Percentiles rank a stretch among this genome's conserved stretches.
phyloP scores from a whole-genome alignment of 2,888 invertebrate species.

The Mythimna impura region DNA sequence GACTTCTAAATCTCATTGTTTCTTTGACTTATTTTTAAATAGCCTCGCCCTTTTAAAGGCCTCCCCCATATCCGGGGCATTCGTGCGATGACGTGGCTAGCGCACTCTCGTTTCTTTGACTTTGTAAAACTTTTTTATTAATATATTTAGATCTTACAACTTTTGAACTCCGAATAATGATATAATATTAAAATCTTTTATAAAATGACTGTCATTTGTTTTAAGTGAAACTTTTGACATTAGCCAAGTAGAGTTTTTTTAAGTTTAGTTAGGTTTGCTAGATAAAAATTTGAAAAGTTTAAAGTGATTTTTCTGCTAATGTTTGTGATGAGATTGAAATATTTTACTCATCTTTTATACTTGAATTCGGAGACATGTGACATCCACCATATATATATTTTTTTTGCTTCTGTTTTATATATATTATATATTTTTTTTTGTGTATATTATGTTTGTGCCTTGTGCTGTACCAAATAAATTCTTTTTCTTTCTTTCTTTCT shows the following conservation, averaged over 20 bases:
- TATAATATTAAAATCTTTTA: background rate
- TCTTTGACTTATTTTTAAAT: constrained; percentile 26
- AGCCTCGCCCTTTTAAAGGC: background rate
- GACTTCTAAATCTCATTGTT: constrained; percentile 46
- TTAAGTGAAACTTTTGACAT: constrained; percentile 24
- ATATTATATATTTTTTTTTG: too few species aligned
- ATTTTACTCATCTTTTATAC: background rate
- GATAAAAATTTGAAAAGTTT: constrained; percentile 6
- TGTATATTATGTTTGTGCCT: too few species aligned
- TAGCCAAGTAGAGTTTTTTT: constrained; percentile 3
- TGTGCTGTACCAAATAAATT: too few species aligned
- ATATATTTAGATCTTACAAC: background rate
- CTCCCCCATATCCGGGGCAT: too few species aligned
- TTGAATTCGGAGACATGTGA: background rate
- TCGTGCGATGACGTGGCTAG: too few species aligned
- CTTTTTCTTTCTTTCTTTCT: too few species aligned
- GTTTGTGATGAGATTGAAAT: background rate
- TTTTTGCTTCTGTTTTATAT: too few species aligned
- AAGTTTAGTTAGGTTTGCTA: background rate
- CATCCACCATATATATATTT: too few species aligned
- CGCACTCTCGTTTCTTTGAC: too few species aligned
- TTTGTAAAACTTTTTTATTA: too few species aligned
- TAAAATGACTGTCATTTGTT: constrained; percentile 30
- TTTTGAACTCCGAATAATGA: background rate
- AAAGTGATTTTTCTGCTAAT: background rate